These are phyloP conservation scores for Dendrolimus punctatus DNA, from an alignment of 1,140 invertebrate genomes.

Conservation along the genomic window DNA sequence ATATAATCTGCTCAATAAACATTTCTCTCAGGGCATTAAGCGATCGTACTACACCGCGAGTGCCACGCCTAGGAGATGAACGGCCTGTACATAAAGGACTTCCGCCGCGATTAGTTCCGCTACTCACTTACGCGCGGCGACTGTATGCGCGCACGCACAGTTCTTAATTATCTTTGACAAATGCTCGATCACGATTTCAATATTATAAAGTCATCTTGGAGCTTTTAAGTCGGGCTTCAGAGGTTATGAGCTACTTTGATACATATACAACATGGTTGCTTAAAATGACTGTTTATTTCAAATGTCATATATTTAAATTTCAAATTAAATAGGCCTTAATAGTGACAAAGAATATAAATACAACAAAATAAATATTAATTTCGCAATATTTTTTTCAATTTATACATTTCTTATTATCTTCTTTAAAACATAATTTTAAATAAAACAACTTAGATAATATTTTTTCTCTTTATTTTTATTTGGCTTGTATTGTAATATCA, in stretches of 20 bases:
- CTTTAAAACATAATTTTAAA: too few species aligned
- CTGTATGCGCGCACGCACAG: neutral
- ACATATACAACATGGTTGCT: neutral
- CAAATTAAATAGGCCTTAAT: too few species aligned
- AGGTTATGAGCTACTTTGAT: neutral
- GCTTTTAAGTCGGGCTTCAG: slow-evolving; percentile 1
- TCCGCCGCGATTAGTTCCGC: slow-evolving; percentile 46
- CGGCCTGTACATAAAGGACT: slow-evolving; percentile 40
- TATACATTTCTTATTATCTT: too few species aligned
- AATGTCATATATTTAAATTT: neutral
- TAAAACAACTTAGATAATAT: too few species aligned
- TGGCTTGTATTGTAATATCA: too few species aligned
- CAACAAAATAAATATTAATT: too few species aligned
- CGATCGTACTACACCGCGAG: neutral
- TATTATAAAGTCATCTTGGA: slow-evolving; percentile 12
- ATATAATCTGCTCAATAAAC: neutral
- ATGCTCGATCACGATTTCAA: slow-evolving; percentile 6
- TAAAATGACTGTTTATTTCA: neutral
- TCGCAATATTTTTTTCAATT: too few species aligned
- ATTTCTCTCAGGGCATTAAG: neutral
- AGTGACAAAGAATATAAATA: too few species aligned
- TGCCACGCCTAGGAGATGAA: neutral
- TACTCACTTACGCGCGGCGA: slow-evolving; percentile 17
- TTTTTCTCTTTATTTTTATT: too few species aligned
- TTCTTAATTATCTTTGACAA: slow-evolving; percentile 4